Evolutionary conservation across 2,888 invertebrate species (phyloP), one percentile per base, ranked within the genome.

Genomic region (Dryobota labecula): DNA sequence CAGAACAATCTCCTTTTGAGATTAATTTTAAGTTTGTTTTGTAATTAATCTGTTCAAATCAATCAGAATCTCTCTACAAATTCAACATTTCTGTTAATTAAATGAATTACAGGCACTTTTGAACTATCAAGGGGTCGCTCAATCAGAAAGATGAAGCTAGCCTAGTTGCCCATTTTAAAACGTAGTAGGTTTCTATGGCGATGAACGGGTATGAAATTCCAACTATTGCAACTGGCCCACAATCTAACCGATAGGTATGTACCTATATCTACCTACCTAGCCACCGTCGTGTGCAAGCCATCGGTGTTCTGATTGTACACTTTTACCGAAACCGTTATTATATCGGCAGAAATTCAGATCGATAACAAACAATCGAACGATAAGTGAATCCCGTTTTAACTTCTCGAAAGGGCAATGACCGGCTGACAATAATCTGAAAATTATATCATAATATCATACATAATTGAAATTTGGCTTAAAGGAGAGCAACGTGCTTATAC

Each of bases 321-420:
- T 54, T 53, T 79, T 54, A 67, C 54, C 20, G n/a, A 60, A 74
- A 65, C 80, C 76, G 77, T 78, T 78, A 78, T 51, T 47, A 18
- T 47, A 57, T 43, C 45, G 60, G 24, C n/a, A 65, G 18, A 74
- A 61, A 78, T 49, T 30, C 63, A 75, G 62, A 69, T 70, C 76
- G 43, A 80, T 70, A 78, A 69, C 76, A 75, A 79, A 75, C 60
- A 80, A 75, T 69, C 60, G 33, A 74, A 54, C 51, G 76, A 75
- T 75, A 75, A 57, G 27, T 57, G 36, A 13, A 64, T 80, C 45
- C 76, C 70, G 81, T 77, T 77, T 75, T 30, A 66, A 64, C 20
- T 53, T 66, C n/a, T 41, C 51, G 69, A 64, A 75, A 64, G 63
- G 60, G 38, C 63, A 80, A 36, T 75, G 80, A 75, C 69, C 76